Evolutionary conservation across 2,888 invertebrate species (phyloP).

Genomic region (Agriopis aurantiaria): DNA sequence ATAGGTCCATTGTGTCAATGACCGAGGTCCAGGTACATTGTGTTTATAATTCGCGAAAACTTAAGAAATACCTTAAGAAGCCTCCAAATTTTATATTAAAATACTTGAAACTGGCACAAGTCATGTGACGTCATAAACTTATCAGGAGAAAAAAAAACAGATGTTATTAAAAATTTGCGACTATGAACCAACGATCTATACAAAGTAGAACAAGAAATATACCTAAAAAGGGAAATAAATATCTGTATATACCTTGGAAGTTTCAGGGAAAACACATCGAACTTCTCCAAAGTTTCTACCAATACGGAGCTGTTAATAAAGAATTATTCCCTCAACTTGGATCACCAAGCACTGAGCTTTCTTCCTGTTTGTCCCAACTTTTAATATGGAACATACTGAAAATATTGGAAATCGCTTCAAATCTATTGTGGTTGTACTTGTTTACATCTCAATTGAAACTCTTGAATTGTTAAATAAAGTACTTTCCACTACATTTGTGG

Average conservation of each 20-base stretch:
- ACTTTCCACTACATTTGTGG: too few species aligned
- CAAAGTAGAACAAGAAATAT: constrained; percentile 2
- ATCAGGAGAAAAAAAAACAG: too few species aligned
- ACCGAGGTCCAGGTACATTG: too few species aligned
- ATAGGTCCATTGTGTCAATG: too few species aligned
- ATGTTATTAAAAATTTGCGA: too few species aligned
- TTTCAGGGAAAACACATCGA: constrained; percentile 51
- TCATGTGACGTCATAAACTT: too few species aligned
- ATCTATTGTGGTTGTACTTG: constrained; percentile 4
- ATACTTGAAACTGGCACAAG: too few species aligned
- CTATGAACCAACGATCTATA: background rate
- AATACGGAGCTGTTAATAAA: constrained; percentile 53
- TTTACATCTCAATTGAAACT: background rate
- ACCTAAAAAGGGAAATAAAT: constrained; percentile 32
- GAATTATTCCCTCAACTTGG: constrained; percentile 47
- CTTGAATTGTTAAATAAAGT: too few species aligned
- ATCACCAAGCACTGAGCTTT: constrained; percentile 28
- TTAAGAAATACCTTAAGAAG: too few species aligned
- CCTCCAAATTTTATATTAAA: too few species aligned
- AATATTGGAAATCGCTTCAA: constrained; percentile 37
- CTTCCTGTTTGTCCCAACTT: constrained; percentile 53
- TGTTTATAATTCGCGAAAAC: too few species aligned
- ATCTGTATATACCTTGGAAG: constrained; percentile 40
- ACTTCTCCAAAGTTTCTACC: constrained; percentile 51
- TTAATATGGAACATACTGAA: constrained; percentile 51